Conservation (phyloP, 2,888 invertebrate genomes). For the Margaritifera margaritifera region DNA sequence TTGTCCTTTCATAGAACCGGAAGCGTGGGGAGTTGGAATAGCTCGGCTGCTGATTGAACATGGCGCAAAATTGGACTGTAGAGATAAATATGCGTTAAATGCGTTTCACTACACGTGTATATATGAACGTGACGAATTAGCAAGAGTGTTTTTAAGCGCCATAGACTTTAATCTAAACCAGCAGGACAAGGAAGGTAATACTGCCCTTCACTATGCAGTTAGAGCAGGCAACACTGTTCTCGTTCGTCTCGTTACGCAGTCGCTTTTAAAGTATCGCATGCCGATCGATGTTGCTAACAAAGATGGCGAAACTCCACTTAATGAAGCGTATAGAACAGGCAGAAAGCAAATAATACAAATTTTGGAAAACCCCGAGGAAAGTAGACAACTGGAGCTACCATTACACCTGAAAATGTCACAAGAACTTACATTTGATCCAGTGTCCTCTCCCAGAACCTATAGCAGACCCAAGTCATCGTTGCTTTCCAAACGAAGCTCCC, state of each 20-base stretch:
- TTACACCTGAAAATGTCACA: conserved; percentile 25
- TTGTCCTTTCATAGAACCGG: conserved; percentile 65
- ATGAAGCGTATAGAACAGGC: conserved; percentile 41
- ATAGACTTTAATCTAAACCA: conserved; percentile 68
- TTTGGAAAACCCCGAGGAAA: conserved; percentile 32
- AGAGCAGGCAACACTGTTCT: conserved; percentile 52
- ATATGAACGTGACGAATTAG: conserved; percentile 57
- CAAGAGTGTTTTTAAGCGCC: conserved; percentile 60
- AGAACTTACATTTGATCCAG: conserved; percentile 15
- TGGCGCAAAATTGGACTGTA: conserved; percentile 54
- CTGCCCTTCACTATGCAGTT: conserved; percentile 69
- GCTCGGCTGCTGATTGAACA: conserved; percentile 68
- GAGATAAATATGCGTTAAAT: conserved; percentile 64
- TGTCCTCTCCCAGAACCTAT: conserved; percentile 21
- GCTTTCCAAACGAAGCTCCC: conserved; percentile 30
- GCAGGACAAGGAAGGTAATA: conserved; percentile 66
- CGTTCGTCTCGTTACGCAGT: conserved; percentile 47
- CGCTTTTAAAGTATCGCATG: conserved; percentile 44
- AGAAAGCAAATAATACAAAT: conserved; percentile 38
- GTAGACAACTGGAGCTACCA: conserved; percentile 32
- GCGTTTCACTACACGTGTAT: conserved; percentile 70
- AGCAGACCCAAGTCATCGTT: conserved; percentile 32
- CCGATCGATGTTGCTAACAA: conserved; percentile 39
- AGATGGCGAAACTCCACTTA: conserved; percentile 42
- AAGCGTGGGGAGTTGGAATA: conserved; percentile 66